A percentile compares a stretch with the other conserved stretches of the same genome.
Evolutionary conservation across 2,888 invertebrate species (phyloP).

Genomic region (Lydus trimaculatus): DNA sequence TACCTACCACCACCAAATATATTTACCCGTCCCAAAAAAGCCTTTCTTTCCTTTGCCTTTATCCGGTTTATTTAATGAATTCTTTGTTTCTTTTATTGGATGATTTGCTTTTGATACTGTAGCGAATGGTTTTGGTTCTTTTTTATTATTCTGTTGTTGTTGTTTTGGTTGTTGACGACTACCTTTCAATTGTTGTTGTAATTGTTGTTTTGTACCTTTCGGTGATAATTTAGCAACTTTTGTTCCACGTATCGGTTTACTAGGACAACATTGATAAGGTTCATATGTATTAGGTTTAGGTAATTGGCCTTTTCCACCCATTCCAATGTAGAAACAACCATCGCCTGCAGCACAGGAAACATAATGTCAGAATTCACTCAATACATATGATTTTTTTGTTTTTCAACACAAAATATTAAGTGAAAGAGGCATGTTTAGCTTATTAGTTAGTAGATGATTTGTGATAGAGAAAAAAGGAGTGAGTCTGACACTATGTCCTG

Average conservation of each 20-base stretch:
- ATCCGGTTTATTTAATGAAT: constrained; percentile 65
- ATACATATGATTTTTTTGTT: constrained; percentile 53
- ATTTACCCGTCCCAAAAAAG: constrained; percentile 86
- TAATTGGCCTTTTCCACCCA: constrained; percentile 84
- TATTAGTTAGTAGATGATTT: constrained; percentile 47
- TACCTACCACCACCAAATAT: constrained; percentile 80
- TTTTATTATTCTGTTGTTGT: constrained; percentile 57
- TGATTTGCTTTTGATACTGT: constrained; percentile 52
- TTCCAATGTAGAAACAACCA: constrained; percentile 96
- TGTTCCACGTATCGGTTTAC: constrained; percentile 79
- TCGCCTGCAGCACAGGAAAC: constrained; percentile 92
- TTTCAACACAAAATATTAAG: background rate
- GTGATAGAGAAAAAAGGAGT: constrained; percentile 46
- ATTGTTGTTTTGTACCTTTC: constrained; percentile 42
- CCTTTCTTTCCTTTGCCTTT: constrained; percentile 76
- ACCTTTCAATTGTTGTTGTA: constrained; percentile 32
- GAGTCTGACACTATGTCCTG: constrained; percentile 62
- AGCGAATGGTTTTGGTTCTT: constrained; percentile 52
- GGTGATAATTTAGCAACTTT: constrained; percentile 80
- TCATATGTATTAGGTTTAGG: constrained; percentile 80
- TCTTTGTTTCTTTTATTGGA: constrained; percentile 46
- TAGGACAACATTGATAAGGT: constrained; percentile 93
- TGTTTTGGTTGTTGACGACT: constrained; percentile 35
- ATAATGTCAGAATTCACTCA: constrained; percentile 73
- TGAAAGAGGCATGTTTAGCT: constrained; percentile 43